Evolutionary conservation across 2,797 vertebrate genomes (phyloP).

Genomic region (Otolemur crassicaudatus): DNA sequence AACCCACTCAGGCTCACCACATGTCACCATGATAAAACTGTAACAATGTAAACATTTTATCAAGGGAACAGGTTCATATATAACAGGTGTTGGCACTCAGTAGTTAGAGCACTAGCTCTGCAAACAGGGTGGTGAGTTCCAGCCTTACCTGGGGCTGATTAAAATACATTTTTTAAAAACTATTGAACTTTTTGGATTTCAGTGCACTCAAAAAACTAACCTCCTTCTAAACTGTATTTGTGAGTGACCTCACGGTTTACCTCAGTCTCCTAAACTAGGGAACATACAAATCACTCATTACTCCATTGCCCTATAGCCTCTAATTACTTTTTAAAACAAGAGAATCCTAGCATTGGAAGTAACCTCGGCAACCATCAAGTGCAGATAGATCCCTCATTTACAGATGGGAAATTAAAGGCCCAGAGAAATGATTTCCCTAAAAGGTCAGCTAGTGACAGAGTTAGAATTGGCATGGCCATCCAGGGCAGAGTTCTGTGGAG

Average conservation of each 20-base stretch:
- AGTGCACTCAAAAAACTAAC: background rate
- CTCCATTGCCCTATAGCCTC: background rate
- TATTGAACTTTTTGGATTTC: background rate
- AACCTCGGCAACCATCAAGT: background rate
- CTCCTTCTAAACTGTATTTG: background rate
- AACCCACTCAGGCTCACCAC: background rate
- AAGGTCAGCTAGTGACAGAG: background rate
- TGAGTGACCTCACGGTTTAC: background rate
- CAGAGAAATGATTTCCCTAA: background rate
- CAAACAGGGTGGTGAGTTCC: too few relatives aligned
- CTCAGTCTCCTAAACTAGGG: background rate
- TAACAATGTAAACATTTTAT: background rate
- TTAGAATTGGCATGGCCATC: background rate
- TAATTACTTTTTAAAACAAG: background rate
- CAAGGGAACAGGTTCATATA: background rate
- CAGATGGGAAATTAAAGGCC: background rate
- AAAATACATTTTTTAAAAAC: background rate
- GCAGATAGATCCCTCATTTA: background rate
- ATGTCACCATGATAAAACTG: background rate
- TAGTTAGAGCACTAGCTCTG: too few relatives aligned
- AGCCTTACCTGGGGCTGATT: too few relatives aligned
- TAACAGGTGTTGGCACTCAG: background rate
- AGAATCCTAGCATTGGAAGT: background rate
- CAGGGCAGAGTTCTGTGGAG: background rate
- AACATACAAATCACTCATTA: background rate